Conservation (phyloP, 1,140 invertebrate genomes). For the Pogonomyrmex barbatus region DNA sequence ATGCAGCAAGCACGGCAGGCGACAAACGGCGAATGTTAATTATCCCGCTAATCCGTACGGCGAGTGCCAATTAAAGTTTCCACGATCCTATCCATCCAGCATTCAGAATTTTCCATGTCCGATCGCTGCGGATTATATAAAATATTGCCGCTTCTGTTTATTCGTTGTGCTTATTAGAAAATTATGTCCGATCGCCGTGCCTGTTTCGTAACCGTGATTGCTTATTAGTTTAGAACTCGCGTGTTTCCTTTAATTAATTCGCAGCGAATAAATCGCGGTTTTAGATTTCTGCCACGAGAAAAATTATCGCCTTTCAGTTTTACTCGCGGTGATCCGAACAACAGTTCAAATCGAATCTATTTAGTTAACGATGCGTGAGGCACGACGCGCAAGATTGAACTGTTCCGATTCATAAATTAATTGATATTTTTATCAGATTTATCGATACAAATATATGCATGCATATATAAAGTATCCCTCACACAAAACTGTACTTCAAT, state of each 20-base stretch:
- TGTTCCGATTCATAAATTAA: conserved; percentile 26
- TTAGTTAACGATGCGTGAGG: not conserved
- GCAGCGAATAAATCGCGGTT: not conserved
- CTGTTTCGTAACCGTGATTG: conserved; percentile 21
- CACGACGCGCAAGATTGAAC: not conserved
- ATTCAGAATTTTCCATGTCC: not conserved
- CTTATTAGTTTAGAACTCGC: conserved; percentile 22
- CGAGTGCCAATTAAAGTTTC: conserved; percentile 36
- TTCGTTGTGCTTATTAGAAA: not conserved
- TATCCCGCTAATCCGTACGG: conserved; percentile 43
- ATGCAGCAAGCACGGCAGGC: not conserved
- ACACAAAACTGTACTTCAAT: not conserved
- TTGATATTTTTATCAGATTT: no score
- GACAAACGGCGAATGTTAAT: conserved; percentile 32
- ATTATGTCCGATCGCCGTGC: not conserved
- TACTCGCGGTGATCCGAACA: not conserved
- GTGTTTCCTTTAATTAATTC: conserved; percentile 10
- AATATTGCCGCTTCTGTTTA: conserved; percentile 19
- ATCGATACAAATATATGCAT: not conserved
- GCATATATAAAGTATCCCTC: not conserved
- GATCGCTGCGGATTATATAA: not conserved
- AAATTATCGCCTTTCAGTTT: not conserved
- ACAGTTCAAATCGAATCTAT: not conserved
- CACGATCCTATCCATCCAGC: not conserved
- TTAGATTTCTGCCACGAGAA: not conserved